Base-by-base conservation (phyloP, 2,888 invertebrate species). In the Pachliopta kotzebuea region DNA sequence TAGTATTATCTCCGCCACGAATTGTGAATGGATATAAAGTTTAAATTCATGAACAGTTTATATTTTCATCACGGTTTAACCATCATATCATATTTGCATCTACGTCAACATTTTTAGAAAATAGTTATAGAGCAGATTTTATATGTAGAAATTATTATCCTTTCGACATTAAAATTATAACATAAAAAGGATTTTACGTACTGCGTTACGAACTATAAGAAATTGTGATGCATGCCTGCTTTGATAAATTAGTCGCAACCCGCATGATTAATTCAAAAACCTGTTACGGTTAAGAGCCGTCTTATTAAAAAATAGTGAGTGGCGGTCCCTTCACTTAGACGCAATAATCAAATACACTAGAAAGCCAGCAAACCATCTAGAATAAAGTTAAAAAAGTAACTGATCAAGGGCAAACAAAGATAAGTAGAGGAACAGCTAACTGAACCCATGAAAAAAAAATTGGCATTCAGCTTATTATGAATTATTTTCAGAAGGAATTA, bases 311-410 rank as follows among this genome's bases (percentile, higher is more conserved):
- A 60, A 53, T 23, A 17, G 23, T 53, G 54, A 54, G 17, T 23
- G 54, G 54, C 26, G 14, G 8, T 18, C 54, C 23, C 23, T 54
- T 54, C 54, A 26, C 54, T 26, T 54, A 26, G 54, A 26, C 54
- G n/a, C 4, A 54, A 23, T 52, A 7, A 52, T 21, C 9, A 52
- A 21, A 23, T n/a, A 52, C 52, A 23, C 54, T 54, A 26, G 18
- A 26, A 54, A 26, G 26, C 26, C 14, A 26, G n/a, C 17, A 11
- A 45, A 21, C 21, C 50, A 9, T 52, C 21, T 21, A 21, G 17
- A 21, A 21, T 52, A 52, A 18, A n/a, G 49, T n/a, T 26, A 49
- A 49, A 52, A 52, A 23, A 23, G 50, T 23, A n/a, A 52, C 21
- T 21, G 21, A 11, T 52, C 50, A 52, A 11, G 50, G 50, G n/a